Evolutionary conservation across 2,888 invertebrate species (phyloP).

Genomic region (Syritta pipiens): DNA sequence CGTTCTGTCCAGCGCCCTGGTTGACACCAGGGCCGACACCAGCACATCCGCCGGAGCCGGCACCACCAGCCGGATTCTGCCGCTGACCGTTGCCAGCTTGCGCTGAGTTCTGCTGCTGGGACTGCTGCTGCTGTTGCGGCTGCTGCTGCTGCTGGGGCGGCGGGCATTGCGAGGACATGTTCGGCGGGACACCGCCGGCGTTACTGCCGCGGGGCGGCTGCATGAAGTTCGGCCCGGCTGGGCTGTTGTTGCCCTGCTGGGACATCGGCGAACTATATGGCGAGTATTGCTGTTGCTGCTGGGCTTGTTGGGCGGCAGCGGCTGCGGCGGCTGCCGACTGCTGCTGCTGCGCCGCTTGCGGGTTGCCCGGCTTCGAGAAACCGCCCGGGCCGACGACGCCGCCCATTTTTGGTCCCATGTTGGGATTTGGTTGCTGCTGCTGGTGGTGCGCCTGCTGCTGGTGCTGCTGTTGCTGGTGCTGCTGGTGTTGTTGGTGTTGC

Average conservation of each 20-base stretch:
- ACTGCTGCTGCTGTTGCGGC: slow-evolving; percentile 60
- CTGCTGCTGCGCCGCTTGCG: slow-evolving; percentile 72
- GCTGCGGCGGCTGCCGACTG: slow-evolving; percentile 70
- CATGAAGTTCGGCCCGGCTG: slow-evolving; percentile 76
- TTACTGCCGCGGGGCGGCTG: slow-evolving; percentile 76
- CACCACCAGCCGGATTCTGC: slow-evolving; percentile 44
- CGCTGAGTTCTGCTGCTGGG: slow-evolving; percentile 64
- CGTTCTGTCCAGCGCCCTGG: slow-evolving; percentile 57
- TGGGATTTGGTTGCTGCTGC: slow-evolving; percentile 74
- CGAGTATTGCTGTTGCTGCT: slow-evolving; percentile 83
- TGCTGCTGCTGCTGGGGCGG: slow-evolving; percentile 70
- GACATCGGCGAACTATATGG: slow-evolving; percentile 84
- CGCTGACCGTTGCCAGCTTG: slow-evolving; percentile 64
- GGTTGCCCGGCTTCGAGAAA: slow-evolving; percentile 72
- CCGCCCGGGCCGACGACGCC: slow-evolving; percentile 73
- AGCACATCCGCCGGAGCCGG: slow-evolving; percentile 57
- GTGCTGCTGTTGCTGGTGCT: slow-evolving; percentile 72
- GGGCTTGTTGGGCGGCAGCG: slow-evolving; percentile 69
- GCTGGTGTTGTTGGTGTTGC: slow-evolving; percentile 71
- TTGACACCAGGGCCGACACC: slow-evolving; percentile 71
- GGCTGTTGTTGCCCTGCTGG: slow-evolving; percentile 80
- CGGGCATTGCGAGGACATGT: slow-evolving; percentile 72
- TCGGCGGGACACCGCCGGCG: slow-evolving; percentile 70
- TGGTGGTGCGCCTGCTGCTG: slow-evolving; percentile 70
- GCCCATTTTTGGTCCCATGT: slow-evolving; percentile 75